These are phyloP conservation scores for Eulithis prunata DNA, from an alignment of 2,888 invertebrate genomes.

Conservation along the genomic window DNA sequence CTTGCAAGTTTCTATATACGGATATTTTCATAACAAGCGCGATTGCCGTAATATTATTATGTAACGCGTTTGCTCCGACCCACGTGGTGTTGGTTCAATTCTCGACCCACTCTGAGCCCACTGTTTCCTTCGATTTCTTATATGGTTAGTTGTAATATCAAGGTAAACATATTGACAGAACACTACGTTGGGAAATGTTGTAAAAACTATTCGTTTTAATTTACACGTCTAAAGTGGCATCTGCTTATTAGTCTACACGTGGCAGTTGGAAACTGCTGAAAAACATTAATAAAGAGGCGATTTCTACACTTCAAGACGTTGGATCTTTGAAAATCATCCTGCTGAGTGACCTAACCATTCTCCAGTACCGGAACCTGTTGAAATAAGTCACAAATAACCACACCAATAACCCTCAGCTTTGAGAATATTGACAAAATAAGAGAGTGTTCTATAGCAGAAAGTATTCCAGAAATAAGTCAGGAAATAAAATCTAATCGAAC, in stretches of 20 bases:
- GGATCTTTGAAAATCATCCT: not conserved
- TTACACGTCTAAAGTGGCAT: not conserved
- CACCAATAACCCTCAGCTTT: too few relatives aligned
- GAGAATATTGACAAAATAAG: too few relatives aligned
- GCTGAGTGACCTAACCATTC: too few relatives aligned
- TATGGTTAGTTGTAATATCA: conserved; percentile 55
- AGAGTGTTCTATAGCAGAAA: too few relatives aligned
- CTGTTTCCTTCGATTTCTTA: conserved; percentile 55
- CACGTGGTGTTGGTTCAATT: conserved; percentile 60
- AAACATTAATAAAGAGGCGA: not conserved
- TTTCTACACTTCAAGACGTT: not conserved
- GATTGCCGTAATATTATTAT: conserved; percentile 56
- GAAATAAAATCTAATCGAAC: not conserved
- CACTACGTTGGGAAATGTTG: conserved; percentile 18
- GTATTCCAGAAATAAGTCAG: too few relatives aligned
- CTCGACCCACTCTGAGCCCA: conserved; percentile 62
- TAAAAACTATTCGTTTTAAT: conserved; percentile 2
- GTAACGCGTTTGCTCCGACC: conserved; percentile 63
- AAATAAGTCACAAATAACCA: too few relatives aligned
- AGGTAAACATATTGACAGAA: conserved; percentile 42
- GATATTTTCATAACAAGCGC: conserved; percentile 36
- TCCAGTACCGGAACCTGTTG: too few relatives aligned
- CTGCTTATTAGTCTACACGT: not conserved
- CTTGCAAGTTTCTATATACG: conserved; percentile 24
- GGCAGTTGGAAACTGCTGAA: not conserved